Percentiles rank a stretch among this genome's conserved stretches.
phyloP scores from a whole-genome alignment of 2,113 vertebrate genomes.

The Polypterus bichir region DNA sequence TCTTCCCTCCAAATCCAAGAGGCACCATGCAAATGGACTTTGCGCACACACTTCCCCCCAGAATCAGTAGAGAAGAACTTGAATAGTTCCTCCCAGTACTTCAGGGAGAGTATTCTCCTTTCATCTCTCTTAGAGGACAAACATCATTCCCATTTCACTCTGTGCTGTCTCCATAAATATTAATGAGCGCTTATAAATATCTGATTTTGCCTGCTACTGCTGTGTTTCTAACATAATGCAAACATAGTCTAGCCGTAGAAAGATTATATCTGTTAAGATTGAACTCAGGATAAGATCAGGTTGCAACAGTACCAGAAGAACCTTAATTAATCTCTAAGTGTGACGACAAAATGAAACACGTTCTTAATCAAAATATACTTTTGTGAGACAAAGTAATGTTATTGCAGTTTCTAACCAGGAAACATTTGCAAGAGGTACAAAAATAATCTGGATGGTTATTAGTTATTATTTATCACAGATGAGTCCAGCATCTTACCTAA shows the following conservation, averaged over 20 bases:
- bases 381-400: slow-evolving; percentile 39
- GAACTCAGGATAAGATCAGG: slow-evolving; percentile 44
- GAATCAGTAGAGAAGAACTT: too few species aligned
- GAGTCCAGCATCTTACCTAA: too few species aligned
- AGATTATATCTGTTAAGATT: not conserved
- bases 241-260: not conserved
- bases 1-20: too few species aligned
- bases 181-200: slow-evolving; percentile 70
- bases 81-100: slow-evolving; percentile 17
- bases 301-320: slow-evolving; percentile 33
- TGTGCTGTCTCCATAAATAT: slow-evolving; percentile 44
- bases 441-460: too few species aligned
- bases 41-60: too few species aligned
- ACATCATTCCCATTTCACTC: slow-evolving; percentile 57
- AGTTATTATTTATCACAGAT: too few species aligned
- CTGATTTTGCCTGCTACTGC: slow-evolving; percentile 55
- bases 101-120: slow-evolving; percentile 52
- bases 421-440: too few species aligned
- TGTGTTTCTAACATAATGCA: slow-evolving; percentile 37
- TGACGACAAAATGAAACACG: slow-evolving; percentile 51
- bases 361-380: slow-evolving; percentile 54
- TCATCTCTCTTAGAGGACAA: slow-evolving; percentile 69
- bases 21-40: too few species aligned
- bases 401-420: slow-evolving; percentile 26
- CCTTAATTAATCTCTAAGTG: slow-evolving; percentile 53